Conservation (phyloP, 2,797 vertebrate genomes). For the Sebastes itinus region DNA sequence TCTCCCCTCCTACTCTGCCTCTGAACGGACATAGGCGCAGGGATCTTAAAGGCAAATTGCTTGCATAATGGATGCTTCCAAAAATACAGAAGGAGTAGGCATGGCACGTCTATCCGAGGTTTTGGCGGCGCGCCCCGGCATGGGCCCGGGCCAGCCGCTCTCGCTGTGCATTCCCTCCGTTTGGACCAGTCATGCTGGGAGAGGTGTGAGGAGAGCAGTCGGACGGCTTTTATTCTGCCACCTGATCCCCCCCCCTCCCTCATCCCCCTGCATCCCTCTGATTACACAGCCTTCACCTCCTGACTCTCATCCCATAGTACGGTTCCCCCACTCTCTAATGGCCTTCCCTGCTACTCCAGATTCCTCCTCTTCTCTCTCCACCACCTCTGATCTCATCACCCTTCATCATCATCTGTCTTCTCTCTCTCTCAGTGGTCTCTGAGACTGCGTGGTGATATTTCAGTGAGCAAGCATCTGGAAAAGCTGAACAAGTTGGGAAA, state of each 20-base stretch:
- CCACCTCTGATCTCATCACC: constrained; percentile 44
- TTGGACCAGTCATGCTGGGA: constrained; percentile 57
- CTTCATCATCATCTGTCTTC: constrained; percentile 37
- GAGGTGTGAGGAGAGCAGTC: constrained; percentile 69
- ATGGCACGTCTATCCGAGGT: constrained; percentile 68
- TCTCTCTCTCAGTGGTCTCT: constrained; percentile 31
- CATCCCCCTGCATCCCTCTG: constrained; percentile 5
- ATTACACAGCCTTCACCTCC: constrained; percentile 42
- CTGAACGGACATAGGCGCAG: constrained; percentile 49
- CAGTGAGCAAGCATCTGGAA: constrained; percentile 73
- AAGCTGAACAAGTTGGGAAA: constrained; percentile 58
- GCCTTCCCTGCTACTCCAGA: constrained; percentile 19
- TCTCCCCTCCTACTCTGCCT: constrained; percentile 53
- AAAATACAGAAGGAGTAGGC: constrained; percentile 77
- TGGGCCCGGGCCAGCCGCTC: constrained; percentile 67
- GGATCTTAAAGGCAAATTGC: constrained; percentile 78
- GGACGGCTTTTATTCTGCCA: constrained; percentile 65
- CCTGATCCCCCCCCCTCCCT: constrained; percentile 44
- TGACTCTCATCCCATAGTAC: constrained; percentile 24
- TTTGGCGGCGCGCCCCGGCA: constrained; percentile 66
- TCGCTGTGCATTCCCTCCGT: constrained; percentile 54
- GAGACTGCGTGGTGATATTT: constrained; percentile 62
- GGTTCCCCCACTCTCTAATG: constrained; percentile 28
- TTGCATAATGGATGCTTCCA: constrained; percentile 81
- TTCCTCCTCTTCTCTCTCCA: constrained; percentile 16